phyloP scores from a whole-genome alignment of 2,888 invertebrate genomes.

The Deroplatys truncata region DNA sequence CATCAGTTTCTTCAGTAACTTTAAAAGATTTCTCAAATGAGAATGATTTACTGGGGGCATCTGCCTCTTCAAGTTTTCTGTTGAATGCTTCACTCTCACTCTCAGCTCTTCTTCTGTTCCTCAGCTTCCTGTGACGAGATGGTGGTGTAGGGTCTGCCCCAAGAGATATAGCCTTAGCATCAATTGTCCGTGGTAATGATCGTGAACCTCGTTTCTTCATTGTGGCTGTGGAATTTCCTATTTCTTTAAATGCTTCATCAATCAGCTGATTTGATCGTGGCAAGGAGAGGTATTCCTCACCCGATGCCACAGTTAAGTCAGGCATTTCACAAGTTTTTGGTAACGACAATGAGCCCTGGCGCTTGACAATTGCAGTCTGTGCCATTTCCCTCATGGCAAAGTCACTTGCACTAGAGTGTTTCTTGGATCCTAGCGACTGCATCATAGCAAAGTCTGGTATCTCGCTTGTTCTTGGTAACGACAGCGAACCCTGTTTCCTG shows the following conservation, averaged over 20 bases:
- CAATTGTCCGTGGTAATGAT: conserved; percentile 26
- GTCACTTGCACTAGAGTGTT: conserved; percentile 25
- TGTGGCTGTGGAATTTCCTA: conserved; percentile 25
- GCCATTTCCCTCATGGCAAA: conserved; percentile 27
- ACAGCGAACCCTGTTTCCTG: conserved; percentile 28
- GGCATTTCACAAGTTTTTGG: conserved; percentile 23
- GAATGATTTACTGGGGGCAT: not conserved
- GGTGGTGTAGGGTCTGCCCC: conserved; percentile 19
- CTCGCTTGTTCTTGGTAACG: conserved; percentile 19
- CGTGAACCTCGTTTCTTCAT: conserved; percentile 20
- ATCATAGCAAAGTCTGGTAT: conserved; percentile 15
- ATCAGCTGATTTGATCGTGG: conserved; percentile 30
- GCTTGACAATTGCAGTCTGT: conserved; percentile 21
- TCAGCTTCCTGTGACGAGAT: conserved; percentile 12
- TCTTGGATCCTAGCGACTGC: conserved; percentile 18
- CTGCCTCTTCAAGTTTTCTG: not conserved
- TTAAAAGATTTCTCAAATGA: conserved; percentile 10
- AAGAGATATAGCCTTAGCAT: conserved; percentile 24
- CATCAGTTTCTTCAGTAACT: not conserved
- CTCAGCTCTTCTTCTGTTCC: conserved; percentile 24
- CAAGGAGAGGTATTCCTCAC: conserved; percentile 28
- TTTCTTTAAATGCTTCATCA: conserved; percentile 31
- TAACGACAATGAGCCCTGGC: conserved; percentile 24
- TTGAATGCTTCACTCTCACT: conserved; percentile 26
- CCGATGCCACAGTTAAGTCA: conserved; percentile 11